These are phyloP conservation scores for Cebus imitator DNA, from an alignment of 2,113 vertebrate genomes.

Conservation along the genomic window DNA sequence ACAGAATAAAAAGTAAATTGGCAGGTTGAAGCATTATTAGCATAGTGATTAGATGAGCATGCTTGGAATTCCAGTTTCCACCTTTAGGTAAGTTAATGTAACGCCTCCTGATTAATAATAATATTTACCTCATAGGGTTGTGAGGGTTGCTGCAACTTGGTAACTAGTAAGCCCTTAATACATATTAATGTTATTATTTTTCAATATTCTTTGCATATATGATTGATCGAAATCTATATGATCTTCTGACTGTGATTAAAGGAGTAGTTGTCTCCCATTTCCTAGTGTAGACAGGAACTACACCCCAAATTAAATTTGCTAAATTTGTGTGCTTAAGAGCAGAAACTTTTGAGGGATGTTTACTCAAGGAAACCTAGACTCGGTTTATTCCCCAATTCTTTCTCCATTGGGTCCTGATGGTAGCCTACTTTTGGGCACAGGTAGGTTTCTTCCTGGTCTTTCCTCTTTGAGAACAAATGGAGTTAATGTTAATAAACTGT, in stretches of 20 bases:
- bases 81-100: neutral
- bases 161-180: neutral
- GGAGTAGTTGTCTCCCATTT: neutral
- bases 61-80: constrained; percentile 16
- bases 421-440: neutral
- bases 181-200: constrained; percentile 7
- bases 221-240: neutral
- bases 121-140: neutral
- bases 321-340: neutral
- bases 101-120: neutral
- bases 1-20: neutral
- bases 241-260: neutral
- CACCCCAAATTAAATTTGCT: neutral
- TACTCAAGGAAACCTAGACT: neutral
- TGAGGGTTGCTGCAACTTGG: neutral
- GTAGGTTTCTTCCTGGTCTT: neutral
- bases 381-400: neutral
- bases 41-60: neutral
- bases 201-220: neutral
- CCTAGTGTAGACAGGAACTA: neutral
- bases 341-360: constrained; percentile 24
- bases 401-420: neutral
- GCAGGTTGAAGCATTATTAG: neutral
- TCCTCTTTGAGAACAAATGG: neutral
- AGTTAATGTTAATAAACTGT: neutral